A percentile compares a stretch with the other conserved stretches of the same genome.
These are phyloP conservation scores for Chelonus insularis DNA, from an alignment of 1,140 invertebrate genomes.

Conservation along the genomic window DNA sequence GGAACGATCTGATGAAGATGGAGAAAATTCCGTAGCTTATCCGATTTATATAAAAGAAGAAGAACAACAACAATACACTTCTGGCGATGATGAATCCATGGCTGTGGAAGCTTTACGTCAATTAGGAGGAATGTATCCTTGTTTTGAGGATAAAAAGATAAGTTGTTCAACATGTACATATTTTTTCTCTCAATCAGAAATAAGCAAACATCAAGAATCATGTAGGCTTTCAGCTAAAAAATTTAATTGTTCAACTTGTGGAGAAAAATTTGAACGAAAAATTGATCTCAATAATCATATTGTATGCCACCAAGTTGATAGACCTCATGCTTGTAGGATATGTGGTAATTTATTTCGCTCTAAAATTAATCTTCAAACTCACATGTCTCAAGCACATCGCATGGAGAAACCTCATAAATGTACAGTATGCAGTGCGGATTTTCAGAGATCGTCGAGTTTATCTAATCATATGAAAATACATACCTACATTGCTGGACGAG, in stretches of 20 bases:
- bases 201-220: slow-evolving; percentile 39
- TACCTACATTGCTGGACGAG: slow-evolving; percentile 55
- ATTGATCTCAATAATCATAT: slow-evolving; percentile 55
- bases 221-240: slow-evolving; percentile 34
- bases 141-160: slow-evolving; percentile 47
- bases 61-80: slow-evolving; percentile 42
- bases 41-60: slow-evolving; percentile 52
- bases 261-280: slow-evolving; percentile 52
- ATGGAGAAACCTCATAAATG: slow-evolving; percentile 51
- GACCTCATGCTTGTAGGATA: slow-evolving; percentile 52
- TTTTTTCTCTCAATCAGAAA: slow-evolving; percentile 34
- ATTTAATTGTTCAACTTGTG: slow-evolving; percentile 48
- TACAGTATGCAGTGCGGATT: slow-evolving; percentile 54
- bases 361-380: slow-evolving; percentile 47
- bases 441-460: slow-evolving; percentile 59
- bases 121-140: slow-evolving; percentile 57
- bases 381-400: slow-evolving; percentile 49
- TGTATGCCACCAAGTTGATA: slow-evolving; percentile 55
- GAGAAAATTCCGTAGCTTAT: slow-evolving; percentile 38
- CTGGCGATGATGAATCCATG: slow-evolving; percentile 57
- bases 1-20: slow-evolving; percentile 40
- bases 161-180: slow-evolving; percentile 38
- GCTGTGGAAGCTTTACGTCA: slow-evolving; percentile 60
- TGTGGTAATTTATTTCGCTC: slow-evolving; percentile 55
- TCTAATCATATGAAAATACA: slow-evolving; percentile 62